These are phyloP conservation scores for Quadriops clusia DNA, from an alignment of 2,888 invertebrate genomes.

Conservation along the genomic window DNA sequence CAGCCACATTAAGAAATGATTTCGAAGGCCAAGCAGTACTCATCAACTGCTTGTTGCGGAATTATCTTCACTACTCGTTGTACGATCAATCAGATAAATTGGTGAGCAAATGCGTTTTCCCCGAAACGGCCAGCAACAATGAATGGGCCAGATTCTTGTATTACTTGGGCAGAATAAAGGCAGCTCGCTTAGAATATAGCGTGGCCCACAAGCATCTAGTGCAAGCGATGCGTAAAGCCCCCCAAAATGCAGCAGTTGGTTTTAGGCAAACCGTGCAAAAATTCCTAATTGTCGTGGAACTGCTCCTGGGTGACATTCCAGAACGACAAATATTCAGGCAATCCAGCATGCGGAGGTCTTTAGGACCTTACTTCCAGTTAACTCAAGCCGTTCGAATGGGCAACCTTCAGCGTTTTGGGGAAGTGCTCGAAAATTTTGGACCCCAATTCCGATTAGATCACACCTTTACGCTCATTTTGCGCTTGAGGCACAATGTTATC, in stretches of 20 bases:
- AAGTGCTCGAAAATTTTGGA: constrained; percentile 82
- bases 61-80: constrained; percentile 89
- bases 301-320: constrained; percentile 93
- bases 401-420: constrained; percentile 86
- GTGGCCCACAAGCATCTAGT: constrained; percentile 94
- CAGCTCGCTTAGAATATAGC: constrained; percentile 95
- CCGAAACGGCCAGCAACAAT: constrained; percentile 95
- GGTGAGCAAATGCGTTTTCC: constrained; percentile 92
- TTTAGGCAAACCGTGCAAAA: constrained; percentile 97
- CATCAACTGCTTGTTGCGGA: constrained; percentile 88
- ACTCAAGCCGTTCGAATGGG: constrained; percentile 95
- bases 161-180: constrained; percentile 94
- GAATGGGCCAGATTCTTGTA: constrained; percentile 97
- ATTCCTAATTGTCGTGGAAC: constrained; percentile 85
- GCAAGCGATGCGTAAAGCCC: constrained; percentile 91
- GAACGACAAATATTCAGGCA: constrained; percentile 92
- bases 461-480: constrained; percentile 89
- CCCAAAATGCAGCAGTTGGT: constrained; percentile 95
- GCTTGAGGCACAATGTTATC: constrained; percentile 96
- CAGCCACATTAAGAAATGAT: constrained; percentile 90
- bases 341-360: constrained; percentile 73
- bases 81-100: constrained; percentile 97
- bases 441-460: constrained; percentile 88
- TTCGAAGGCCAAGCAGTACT: constrained; percentile 95
- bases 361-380: constrained; percentile 92